phyloP scores from a whole-genome alignment of 2,797 vertebrate species.

The Chloroceryle inda region DNA sequence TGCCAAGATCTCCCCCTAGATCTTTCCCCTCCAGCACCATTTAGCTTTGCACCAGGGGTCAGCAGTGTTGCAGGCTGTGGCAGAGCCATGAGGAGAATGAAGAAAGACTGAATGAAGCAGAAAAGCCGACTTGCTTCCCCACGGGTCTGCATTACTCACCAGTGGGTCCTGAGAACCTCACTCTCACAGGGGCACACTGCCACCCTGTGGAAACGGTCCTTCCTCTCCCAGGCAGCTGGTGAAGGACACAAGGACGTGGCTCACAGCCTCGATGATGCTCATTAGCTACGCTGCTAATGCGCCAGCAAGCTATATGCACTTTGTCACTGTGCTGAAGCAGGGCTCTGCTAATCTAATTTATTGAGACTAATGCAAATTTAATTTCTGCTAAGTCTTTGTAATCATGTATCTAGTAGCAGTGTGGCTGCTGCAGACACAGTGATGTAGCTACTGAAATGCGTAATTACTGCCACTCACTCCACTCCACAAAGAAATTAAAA shows the following conservation, averaged over 20 bases:
- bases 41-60: neutral
- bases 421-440: neutral
- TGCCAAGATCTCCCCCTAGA: neutral
- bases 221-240: neutral
- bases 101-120: neutral
- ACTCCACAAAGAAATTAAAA: neutral
- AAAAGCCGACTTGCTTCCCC: neutral
- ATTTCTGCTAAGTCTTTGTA: neutral
- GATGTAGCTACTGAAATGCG: neutral
- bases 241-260: neutral
- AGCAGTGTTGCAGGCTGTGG: neutral
- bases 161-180: neutral
- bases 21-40: neutral
- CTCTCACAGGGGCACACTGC: conserved; percentile 37
- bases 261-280: fast-evolving
- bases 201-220: conserved; percentile 50
- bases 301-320: neutral
- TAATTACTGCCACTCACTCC: neutral
- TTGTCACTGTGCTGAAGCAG: neutral
- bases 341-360: neutral
- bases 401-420: neutral
- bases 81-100: fast-evolving
- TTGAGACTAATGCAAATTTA: conserved; percentile 14
- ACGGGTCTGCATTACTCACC: neutral
- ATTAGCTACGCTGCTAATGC: neutral